Evolutionary conservation across 2,888 invertebrate genomes (phyloP), one percentile per base, ranked within the genome.

Genomic region (Latrodectus hesperus): DNA sequence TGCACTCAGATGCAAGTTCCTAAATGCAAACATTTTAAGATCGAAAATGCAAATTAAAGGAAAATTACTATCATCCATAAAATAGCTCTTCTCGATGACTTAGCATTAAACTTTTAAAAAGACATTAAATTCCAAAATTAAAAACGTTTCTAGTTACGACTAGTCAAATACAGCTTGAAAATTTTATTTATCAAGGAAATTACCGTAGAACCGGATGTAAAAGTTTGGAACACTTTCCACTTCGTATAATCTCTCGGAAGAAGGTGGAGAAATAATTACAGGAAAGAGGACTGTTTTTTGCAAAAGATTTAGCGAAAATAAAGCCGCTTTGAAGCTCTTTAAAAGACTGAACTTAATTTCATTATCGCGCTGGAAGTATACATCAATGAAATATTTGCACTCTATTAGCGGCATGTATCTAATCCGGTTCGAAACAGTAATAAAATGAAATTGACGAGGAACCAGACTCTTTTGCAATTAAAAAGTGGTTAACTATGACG

Each of bases 311-410:
- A 9, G 51, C n/a, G 71, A 60, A 79, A 79, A 71, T 71, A 71
- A 78, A 79, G 71, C 60, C 60, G 71, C 14, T 79, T 71, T 38
- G 49, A 60, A 79, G 71, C 71, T 60, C 60, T 22, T 79, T 71
- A 60, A 64, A 68, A 65, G 75, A 38, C 9, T 22, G 22, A 82
- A 55, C 67, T 55, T 67, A 84, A 78, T 78, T 84, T 67, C 67
- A 78, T 84, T 77, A 84, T 73, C 73, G 53, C 65, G 52, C 72
- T 78, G 73, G 78, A 78, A 73, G 78, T 72, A 72, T 65, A 78
- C 72, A 52, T 67, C 78, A 84, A 84, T 77, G 77, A 84, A 84
- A 84, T 78, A 78, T 84, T 84, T 67, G 38, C 77, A 84, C 77
- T 53, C 67, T 71, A 84, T 84, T 78, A 84, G 52, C 72, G 82